Evolutionary conservation across 2,797 vertebrate species (phyloP).

Genomic region (Xyrichtys novacula): DNA sequence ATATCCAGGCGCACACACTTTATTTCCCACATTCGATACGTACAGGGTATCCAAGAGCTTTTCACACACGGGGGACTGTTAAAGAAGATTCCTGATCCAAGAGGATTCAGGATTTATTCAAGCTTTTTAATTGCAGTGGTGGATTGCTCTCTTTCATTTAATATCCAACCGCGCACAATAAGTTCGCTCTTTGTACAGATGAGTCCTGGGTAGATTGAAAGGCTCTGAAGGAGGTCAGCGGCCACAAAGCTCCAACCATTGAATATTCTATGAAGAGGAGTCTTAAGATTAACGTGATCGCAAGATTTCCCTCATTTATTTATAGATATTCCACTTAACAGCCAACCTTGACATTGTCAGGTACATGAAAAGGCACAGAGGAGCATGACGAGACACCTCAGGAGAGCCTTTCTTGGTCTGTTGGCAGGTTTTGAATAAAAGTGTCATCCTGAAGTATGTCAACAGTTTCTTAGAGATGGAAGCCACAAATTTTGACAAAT

Average conservation of each 20-base stretch:
- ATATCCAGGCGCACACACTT: constrained; percentile 54
- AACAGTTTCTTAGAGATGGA: no score
- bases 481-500: no score
- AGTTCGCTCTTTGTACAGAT: constrained; percentile 1
- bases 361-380: no score
- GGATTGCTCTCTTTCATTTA: neutral
- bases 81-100: constrained; percentile 6
- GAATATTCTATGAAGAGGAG: neutral
- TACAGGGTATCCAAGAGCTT: constrained; percentile 43
- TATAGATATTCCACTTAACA: no score
- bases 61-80: constrained; percentile 32
- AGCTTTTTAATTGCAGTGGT: constrained; percentile 11
- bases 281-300: no score
- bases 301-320: no score
- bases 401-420: no score
- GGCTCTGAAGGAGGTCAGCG: neutral
- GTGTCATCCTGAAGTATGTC: no score
- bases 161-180: neutral
- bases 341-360: no score
- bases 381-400: no score
- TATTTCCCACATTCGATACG: constrained; percentile 43
- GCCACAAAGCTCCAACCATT: constrained; percentile 1
- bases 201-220: constrained; percentile 4
- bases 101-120: constrained; percentile 16
- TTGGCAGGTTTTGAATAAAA: no score